Evolutionary conservation across 2,113 vertebrate genomes (phyloP).

Genomic region (Rostratula benghalensis): DNA sequence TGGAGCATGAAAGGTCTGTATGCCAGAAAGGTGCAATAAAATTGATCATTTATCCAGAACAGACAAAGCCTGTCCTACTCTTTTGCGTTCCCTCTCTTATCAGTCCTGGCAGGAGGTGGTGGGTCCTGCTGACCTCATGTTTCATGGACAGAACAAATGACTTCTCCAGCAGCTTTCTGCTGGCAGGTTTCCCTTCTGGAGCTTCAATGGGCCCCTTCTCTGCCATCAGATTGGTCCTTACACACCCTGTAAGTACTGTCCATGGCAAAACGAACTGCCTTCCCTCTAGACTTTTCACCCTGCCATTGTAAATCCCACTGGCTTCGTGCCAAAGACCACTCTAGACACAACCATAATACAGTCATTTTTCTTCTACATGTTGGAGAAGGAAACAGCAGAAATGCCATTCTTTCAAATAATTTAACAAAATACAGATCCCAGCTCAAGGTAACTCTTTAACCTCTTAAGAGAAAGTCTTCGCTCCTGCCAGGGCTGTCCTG

Average conservation of each 20-base stretch:
- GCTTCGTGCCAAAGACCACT: slow-evolving; percentile 45
- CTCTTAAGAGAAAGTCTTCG: slow-evolving; percentile 25
- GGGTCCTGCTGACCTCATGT: slow-evolving; percentile 50
- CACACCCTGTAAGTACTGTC: slow-evolving; percentile 53
- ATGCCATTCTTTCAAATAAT: slow-evolving; percentile 69
- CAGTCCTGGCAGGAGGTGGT: not conserved
- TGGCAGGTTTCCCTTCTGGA: slow-evolving; percentile 37
- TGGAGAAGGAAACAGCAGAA: slow-evolving; percentile 72
- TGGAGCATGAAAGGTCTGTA: not conserved
- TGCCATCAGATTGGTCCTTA: not conserved
- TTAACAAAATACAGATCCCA: slow-evolving; percentile 72
- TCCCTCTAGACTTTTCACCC: slow-evolving; percentile 68
- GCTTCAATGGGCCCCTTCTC: not conserved
- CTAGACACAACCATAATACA: slow-evolving; percentile 70
- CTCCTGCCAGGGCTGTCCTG: slow-evolving; percentile 11
- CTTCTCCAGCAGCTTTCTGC: slow-evolving; percentile 57
- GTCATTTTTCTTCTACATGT: slow-evolving; percentile 69
- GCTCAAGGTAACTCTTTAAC: slow-evolving; percentile 70
- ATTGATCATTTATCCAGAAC: not conserved
- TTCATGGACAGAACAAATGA: slow-evolving; percentile 27
- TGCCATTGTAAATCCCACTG: slow-evolving; percentile 67
- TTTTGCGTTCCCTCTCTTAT: not conserved
- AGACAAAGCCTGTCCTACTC: not conserved
- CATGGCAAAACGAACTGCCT: slow-evolving; percentile 42
- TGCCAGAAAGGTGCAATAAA: not conserved